Conservation (phyloP, 2,797 vertebrate genomes). For the Australoheros facetus region DNA sequence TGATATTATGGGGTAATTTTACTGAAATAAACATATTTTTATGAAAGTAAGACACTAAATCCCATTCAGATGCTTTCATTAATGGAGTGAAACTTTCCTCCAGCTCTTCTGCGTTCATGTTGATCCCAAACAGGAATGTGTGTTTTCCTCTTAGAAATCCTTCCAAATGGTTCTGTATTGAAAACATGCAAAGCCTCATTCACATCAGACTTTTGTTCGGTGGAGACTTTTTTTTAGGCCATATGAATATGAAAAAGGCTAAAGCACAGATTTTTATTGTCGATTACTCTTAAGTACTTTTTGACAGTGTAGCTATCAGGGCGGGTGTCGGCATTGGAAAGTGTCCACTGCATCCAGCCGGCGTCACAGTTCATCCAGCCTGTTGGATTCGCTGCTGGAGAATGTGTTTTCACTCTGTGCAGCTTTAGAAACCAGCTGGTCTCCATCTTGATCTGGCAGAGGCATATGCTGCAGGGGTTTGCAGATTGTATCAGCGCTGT, state of each 20-base stretch:
- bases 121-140: neutral
- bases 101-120: neutral
- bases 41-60: neutral
- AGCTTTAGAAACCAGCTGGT: conserved; percentile 45
- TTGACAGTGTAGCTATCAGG: neutral
- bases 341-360: neutral
- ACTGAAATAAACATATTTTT: neutral
- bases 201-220: neutral
- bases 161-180: neutral
- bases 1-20: accelerated
- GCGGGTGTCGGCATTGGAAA: neutral
- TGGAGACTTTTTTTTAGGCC: neutral
- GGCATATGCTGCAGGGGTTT: neutral
- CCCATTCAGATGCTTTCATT: neutral
- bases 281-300: neutral
- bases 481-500: neutral
- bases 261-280: neutral
- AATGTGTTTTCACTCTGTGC: conserved; percentile 18
- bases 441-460: conserved; percentile 42
- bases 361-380: neutral
- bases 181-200: neutral
- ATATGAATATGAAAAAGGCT: neutral
- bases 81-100: neutral
- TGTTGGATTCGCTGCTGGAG: conserved; percentile 4
- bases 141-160: neutral